Conservation (phyloP, 1,140 invertebrate genomes). For the Vanessa atalanta region DNA sequence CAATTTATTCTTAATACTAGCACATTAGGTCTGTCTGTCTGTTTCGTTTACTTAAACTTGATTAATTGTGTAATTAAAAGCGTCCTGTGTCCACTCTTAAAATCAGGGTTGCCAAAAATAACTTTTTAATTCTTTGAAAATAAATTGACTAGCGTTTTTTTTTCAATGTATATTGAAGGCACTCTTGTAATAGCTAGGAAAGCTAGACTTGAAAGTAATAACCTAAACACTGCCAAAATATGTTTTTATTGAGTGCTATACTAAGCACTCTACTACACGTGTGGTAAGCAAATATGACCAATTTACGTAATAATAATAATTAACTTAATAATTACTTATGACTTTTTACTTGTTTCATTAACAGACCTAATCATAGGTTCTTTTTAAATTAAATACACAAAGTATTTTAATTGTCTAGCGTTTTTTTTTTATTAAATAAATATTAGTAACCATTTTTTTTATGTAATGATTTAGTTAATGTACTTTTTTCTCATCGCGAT, state of each 20-base stretch:
- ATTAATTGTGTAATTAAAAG: not conserved
- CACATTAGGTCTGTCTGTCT: slow-evolving; percentile 11
- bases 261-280: not conserved
- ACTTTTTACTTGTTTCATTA: not conserved
- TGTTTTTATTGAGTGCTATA: slow-evolving; percentile 1
- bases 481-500: slow-evolving; percentile 40
- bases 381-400: not conserved
- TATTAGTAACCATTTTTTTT: slow-evolving; percentile 18
- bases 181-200: not conserved
- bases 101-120: not conserved
- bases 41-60: not conserved
- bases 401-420: slow-evolving; percentile 8
- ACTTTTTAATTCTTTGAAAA: not conserved
- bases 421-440: not conserved
- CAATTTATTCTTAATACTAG: slow-evolving; percentile 18
- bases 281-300: slow-evolving; percentile 2
- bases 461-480: slow-evolving; percentile 17
- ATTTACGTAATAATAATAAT: slow-evolving; percentile 6
- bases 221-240: slow-evolving; percentile 25
- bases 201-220: slow-evolving; percentile 1
- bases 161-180: not conserved
- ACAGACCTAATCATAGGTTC: slow-evolving; percentile 1
- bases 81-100: not conserved
- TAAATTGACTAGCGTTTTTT: not conserved
- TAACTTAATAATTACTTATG: slow-evolving; percentile 2